phyloP scores from a whole-genome alignment of 2,113 vertebrate genomes.

The Taurulus bubalis region DNA sequence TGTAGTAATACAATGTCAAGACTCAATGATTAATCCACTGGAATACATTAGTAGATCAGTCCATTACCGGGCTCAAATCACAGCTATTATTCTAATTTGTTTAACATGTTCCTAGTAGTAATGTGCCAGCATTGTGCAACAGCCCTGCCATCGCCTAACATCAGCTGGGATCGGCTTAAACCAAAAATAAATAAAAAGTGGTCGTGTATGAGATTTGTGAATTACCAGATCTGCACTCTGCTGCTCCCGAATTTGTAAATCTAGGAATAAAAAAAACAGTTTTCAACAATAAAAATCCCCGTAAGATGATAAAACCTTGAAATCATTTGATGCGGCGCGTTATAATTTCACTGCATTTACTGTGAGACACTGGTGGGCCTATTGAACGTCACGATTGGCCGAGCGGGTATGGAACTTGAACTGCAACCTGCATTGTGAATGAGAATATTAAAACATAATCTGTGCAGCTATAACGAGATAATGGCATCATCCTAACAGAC shows the following conservation, averaged over 20 bases:
- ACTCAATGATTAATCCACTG: too few relatives aligned
- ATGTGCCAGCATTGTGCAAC: too few relatives aligned
- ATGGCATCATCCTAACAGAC: slow-evolving; percentile 19
- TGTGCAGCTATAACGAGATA: too few relatives aligned
- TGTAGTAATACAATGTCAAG: too few relatives aligned
- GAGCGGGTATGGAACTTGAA: background rate
- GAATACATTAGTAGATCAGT: too few relatives aligned
- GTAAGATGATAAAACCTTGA: background rate
- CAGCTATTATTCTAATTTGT: too few relatives aligned
- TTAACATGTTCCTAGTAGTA: too few relatives aligned
- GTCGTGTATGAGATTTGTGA: background rate
- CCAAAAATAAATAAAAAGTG: too few relatives aligned
- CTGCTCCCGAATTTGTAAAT: background rate
- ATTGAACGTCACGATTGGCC: background rate
- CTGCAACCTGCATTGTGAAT: background rate
- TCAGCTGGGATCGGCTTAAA: background rate
- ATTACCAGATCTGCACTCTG: slow-evolving; percentile 36
- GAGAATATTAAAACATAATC: background rate
- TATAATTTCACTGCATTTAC: background rate
- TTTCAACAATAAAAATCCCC: background rate
- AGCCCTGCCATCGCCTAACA: too few relatives aligned
- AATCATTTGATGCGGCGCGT: background rate
- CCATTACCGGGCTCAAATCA: too few relatives aligned
- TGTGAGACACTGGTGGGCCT: background rate
- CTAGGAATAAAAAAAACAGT: slow-evolving; percentile 24